Conservation (phyloP, 2,888 invertebrate species). For the Eupithecia abbreviata region DNA sequence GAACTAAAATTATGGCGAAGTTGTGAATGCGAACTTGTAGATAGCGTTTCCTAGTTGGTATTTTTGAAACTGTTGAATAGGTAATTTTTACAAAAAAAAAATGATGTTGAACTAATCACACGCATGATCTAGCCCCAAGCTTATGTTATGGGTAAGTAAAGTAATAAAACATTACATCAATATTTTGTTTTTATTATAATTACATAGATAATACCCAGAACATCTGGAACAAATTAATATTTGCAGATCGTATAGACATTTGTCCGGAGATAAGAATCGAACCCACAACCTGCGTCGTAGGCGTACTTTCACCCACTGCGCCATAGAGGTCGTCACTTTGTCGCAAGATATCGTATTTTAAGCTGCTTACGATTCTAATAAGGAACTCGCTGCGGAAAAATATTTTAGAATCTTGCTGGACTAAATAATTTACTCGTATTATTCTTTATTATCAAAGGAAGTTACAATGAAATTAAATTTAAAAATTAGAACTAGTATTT, state of each 20-base stretch:
- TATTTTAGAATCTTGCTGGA: neutral
- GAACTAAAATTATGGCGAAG: constrained; percentile 31
- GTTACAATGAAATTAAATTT: too few species aligned
- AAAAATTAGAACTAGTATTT: too few species aligned
- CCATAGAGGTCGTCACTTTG: neutral
- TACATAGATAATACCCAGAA: neutral
- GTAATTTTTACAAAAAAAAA: neutral
- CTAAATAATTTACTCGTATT: too few species aligned
- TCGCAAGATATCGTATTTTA: neutral
- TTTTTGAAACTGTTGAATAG: neutral
- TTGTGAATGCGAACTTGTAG: constrained; percentile 22
- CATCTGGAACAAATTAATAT: neutral
- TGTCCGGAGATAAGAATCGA: neutral
- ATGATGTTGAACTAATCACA: neutral
- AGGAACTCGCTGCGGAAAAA: neutral
- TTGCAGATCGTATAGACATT: neutral
- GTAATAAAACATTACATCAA: neutral
- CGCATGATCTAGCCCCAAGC: neutral
- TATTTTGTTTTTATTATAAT: neutral
- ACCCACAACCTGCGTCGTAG: neutral
- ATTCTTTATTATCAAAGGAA: too few species aligned
- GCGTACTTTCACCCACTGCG: neutral
- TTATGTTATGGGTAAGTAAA: neutral
- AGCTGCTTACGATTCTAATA: neutral
- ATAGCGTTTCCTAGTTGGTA: neutral